Conservation (phyloP, 2,797 vertebrate genomes). For the Coluber constrictor region DNA sequence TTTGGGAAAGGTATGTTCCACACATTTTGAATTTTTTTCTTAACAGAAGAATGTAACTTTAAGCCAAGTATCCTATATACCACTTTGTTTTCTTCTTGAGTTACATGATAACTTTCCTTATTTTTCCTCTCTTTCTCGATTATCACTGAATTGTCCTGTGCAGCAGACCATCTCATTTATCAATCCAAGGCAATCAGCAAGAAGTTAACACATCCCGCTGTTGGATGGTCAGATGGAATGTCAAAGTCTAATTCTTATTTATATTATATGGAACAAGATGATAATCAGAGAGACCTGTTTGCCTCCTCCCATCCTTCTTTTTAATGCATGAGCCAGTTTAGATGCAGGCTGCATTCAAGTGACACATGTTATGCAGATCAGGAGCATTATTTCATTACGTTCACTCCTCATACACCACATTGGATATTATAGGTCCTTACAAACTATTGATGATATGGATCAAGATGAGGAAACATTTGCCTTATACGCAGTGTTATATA, state of each 20-base stretch:
- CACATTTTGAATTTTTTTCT: slow-evolving; percentile 4
- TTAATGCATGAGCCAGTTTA: not conserved
- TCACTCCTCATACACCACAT: not conserved
- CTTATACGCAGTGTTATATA: not conserved
- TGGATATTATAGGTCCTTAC: not conserved
- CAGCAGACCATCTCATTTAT: slow-evolving; percentile 42
- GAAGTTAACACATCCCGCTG: slow-evolving; percentile 40
- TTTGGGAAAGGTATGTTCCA: not conserved
- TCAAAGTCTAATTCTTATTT: slow-evolving; percentile 16
- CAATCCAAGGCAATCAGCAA: slow-evolving; percentile 47
- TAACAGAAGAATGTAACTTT: slow-evolving; percentile 24
- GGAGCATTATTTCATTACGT: not conserved
- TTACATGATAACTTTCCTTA: not conserved
- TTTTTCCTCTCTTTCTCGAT: slow-evolving; percentile 1
- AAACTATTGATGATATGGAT: not conserved
- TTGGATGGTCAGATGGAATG: not conserved
- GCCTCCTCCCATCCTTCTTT: slow-evolving; percentile 10
- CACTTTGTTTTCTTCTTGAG: not conserved
- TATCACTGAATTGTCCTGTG: slow-evolving; percentile 34
- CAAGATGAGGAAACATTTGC: not conserved
- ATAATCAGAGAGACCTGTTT: not conserved
- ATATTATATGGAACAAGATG: not conserved
- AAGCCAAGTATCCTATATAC: not conserved
- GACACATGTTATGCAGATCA: not conserved
- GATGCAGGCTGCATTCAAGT: not conserved